Base-by-base conservation (phyloP, 1,140 invertebrate genomes). In the Hylyphantes graminicola region DNA sequence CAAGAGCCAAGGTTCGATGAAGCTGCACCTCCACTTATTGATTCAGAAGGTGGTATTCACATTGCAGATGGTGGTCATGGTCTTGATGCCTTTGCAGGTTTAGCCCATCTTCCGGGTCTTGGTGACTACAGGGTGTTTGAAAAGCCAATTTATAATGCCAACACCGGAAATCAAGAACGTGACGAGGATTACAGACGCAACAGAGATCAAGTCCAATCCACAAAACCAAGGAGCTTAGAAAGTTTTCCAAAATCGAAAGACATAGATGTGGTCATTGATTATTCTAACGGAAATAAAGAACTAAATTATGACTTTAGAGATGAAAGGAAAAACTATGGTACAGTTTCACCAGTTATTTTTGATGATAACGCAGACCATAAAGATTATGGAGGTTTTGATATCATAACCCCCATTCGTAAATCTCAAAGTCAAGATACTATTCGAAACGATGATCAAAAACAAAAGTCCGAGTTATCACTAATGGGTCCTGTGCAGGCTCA, bases 21-120 rank as follows among this genome's bases (percentile, higher is more conserved):
- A 78, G 87, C 87, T 7, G 87, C 87, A 68, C 87, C 87, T n/a
- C 80, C 87, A 7, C n/a, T 87, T 7, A 72, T 88, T 9, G 87
- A 88, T 79, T 79, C 78, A 12, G 86, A 88, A 73, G 87, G 87
- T 55, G 87, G 86, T 9, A 87, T 88, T 35, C 87, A 87, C 57
- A 77, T 88, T 19, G 86, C 87, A 17, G 87, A 88, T 78, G 87
- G 86, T 2, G 78, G 78, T 19, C 84, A 80, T 65, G 86, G 85
- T 19, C 48, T 73, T 17, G 70, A 85, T 74, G 76, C 76, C 9
- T 79, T 79, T 50, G 68, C 8, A 5, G 83, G 67, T n/a, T 11
- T 76, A 8, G 35, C 74, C 1, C 74, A 72, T 53, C 35, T 78
- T 48, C 83, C 83, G 0, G 83, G 83, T 10, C 68, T 85, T 21